Percentiles rank a stretch among this genome's conserved stretches.
These are phyloP conservation scores for Dallia pectoralis DNA, from an alignment of 2,797 vertebrate species.

Conservation along the genomic window DNA sequence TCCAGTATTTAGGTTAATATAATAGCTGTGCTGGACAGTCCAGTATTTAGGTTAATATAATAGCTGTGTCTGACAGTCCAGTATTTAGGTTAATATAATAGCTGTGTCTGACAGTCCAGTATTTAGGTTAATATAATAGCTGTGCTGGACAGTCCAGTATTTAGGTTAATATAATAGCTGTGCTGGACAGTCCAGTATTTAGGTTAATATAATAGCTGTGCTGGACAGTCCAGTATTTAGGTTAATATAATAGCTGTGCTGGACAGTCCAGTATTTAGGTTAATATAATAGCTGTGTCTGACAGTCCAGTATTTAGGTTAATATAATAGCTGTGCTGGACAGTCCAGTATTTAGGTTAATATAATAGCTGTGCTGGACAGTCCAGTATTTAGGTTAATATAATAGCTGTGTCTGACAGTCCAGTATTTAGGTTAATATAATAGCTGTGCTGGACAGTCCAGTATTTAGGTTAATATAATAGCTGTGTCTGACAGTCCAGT, in stretches of 20 bases:
- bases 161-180: too few relatives aligned
- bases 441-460: background rate
- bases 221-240: background rate
- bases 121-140: too few relatives aligned
- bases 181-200: background rate
- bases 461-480: conserved; percentile 3
- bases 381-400: background rate
- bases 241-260: background rate
- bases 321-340: too few relatives aligned
- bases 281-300: too few relatives aligned
- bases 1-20: too few relatives aligned
- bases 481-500: background rate
- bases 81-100: background rate
- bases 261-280: too few relatives aligned
- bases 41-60: conserved; percentile 7
- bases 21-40: too few relatives aligned
- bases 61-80: background rate
- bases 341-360: background rate
- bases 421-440: too few relatives aligned
- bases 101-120: too few relatives aligned
- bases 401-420: too few relatives aligned
- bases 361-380: background rate
- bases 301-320: too few relatives aligned
- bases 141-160: background rate
- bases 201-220: background rate